Base-by-base conservation (phyloP, 2,888 invertebrate species). In the Lepidocyrtoides sp. region DNA sequence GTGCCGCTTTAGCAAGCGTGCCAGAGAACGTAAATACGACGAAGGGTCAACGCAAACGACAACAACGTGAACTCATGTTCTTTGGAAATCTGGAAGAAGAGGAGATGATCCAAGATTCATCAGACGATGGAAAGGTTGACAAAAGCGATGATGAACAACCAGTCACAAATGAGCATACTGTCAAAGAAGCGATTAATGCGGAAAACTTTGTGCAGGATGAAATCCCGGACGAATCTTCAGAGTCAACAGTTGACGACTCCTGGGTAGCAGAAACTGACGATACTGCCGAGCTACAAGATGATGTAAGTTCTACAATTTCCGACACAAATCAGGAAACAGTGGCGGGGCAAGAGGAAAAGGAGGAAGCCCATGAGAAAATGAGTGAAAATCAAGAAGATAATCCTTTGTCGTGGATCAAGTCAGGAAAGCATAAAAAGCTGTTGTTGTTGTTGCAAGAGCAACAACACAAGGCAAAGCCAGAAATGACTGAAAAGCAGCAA, bases 141-240 rank as follows among this genome's bases (percentile, higher is more conserved):
- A 66, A 48, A 57, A 12, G 8, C n/a, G 57, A 77, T 23, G 29
- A 66, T 5, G 57, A 41, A 14, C 54, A 79, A n/a, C n/a, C 12
- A 66, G 8, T 66, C 14, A 5, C 26, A 20, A 63, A 20, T 7
- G 51, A 29, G 36, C 36, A 23, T 29, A 29, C 4, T 29, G 3
- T 8, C 8, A 3, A 54, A 88, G 26, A 79, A 86, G 29, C 48
- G 41, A 29, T 81, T n/a, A 48, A 72, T 75, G 14, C 5, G 23
- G 51, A 86, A 86, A 75, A 32, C 77, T 87, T 91, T 91, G 85
- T 85, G 8, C 91, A 91, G 41, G 91, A 91, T 36, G 17, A 69
- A 17, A 54, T 85, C 7, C 85, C 85, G 1, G 79, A 63, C 17
- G 84, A 87, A 85, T 54, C 60, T 12, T 14, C 4, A 29, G 51